phyloP scores from a whole-genome alignment of 2,797 vertebrate genomes.

The Pagetopsis macropterus region DNA sequence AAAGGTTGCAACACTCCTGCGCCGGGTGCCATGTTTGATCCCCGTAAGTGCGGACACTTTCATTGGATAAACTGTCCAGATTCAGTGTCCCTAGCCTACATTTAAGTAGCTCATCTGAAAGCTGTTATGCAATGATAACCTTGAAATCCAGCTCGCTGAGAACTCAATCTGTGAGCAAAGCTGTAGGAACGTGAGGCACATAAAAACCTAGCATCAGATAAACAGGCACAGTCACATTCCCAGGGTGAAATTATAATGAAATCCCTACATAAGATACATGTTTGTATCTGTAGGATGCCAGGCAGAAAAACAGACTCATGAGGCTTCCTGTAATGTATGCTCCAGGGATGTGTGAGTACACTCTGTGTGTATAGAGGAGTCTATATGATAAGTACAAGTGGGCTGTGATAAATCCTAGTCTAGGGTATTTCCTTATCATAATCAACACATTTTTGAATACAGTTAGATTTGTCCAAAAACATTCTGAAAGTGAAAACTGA shows the following conservation, averaged over 20 bases:
- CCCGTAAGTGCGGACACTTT: constrained; percentile 33
- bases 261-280: constrained; percentile 44
- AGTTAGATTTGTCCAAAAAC: constrained; percentile 3
- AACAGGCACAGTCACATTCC: constrained; percentile 49
- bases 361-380: constrained; percentile 39
- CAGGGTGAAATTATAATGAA: constrained; percentile 66
- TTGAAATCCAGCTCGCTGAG: constrained; percentile 65
- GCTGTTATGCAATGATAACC: constrained; percentile 73
- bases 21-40: constrained; percentile 46
- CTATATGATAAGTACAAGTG: constrained; percentile 44
- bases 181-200: constrained; percentile 58
- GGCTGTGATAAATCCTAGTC: constrained; percentile 35
- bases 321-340: constrained; percentile 42
- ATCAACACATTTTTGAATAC: constrained; percentile 5
- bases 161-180: constrained; percentile 46
- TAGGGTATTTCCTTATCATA: constrained; percentile 21
- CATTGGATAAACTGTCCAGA: constrained; percentile 53
- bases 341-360: constrained; percentile 33
- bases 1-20: constrained; percentile 27
- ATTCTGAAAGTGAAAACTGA: neutral
- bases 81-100: constrained; percentile 42
- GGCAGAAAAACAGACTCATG: constrained; percentile 35
- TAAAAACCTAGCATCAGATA: constrained; percentile 64
- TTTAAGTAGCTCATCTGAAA: constrained; percentile 60
- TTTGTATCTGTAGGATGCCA: constrained; percentile 31